Conservation (phyloP, 2,888 invertebrate species). For the Drosophila kanekoi region DNA sequence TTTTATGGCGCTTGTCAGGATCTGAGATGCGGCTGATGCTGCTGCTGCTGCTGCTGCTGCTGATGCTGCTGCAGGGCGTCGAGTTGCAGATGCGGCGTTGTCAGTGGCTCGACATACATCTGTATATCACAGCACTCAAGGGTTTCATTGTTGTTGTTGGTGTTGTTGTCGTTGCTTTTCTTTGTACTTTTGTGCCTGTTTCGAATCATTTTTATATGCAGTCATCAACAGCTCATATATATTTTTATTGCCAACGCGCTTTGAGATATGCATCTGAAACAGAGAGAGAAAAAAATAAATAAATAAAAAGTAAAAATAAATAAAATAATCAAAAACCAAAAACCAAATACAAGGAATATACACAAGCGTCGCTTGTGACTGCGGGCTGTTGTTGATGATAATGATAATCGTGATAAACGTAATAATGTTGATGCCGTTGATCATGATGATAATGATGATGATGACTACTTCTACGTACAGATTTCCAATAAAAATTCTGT, state of each 20-base stretch:
- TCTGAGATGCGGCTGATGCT: constrained; percentile 13
- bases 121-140: constrained; percentile 34
- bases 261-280: constrained; percentile 72
- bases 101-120: constrained; percentile 30
- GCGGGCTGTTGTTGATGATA: constrained; percentile 40
- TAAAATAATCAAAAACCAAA: constrained; percentile 38
- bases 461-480: constrained; percentile 79
- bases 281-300: constrained; percentile 47
- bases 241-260: constrained; percentile 76
- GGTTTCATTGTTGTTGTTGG: constrained; percentile 34
- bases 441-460: constrained; percentile 47
- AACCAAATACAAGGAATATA: constrained; percentile 47
- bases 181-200: constrained; percentile 42
- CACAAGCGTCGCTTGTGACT: constrained; percentile 21
- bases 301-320: constrained; percentile 38
- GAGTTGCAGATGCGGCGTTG: constrained; percentile 31
- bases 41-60: constrained; percentile 11
- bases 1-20: constrained; percentile 48
- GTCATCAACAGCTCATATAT: constrained; percentile 80
- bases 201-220: constrained; percentile 77
- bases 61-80: constrained; percentile 11
- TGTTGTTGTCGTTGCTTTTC: constrained; percentile 14
- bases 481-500: constrained; percentile 77
- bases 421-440: constrained; percentile 31
- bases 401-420: constrained; percentile 29